Percentiles rank a stretch among this genome's conserved stretches.
Evolutionary conservation across 1,140 invertebrate genomes (phyloP).

Genomic region (Arion vulgaris): DNA sequence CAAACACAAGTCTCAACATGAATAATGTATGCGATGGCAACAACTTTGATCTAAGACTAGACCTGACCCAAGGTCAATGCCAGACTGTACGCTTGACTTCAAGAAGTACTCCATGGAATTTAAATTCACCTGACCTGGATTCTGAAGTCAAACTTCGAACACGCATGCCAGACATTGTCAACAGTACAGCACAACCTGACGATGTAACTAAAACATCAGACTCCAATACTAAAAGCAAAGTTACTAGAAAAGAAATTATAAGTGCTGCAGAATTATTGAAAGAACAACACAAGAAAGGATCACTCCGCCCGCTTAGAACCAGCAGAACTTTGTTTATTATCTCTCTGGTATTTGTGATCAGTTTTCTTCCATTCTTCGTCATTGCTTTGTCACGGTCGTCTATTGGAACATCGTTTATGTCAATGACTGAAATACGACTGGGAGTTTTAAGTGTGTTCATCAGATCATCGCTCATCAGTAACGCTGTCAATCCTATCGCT

Average conservation of each 20-base stretch:
- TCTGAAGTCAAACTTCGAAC: neutral
- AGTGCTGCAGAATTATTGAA: slow-evolving; percentile 24
- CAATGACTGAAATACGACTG: slow-evolving; percentile 31
- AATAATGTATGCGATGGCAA: neutral
- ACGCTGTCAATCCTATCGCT: slow-evolving; percentile 58
- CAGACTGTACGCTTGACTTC: no score
- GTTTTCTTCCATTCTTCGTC: slow-evolving; percentile 50
- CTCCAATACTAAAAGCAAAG: neutral
- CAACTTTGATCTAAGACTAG: neutral
- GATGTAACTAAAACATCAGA: neutral
- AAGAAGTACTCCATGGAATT: neutral
- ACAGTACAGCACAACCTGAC: neutral
- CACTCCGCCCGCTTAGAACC: slow-evolving; percentile 34
- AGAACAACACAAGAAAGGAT: slow-evolving; percentile 11
- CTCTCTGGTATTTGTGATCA: slow-evolving; percentile 47
- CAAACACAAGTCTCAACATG: neutral
- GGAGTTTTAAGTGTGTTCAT: slow-evolving; percentile 50
- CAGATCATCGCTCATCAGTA: slow-evolving; percentile 55
- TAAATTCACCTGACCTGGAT: neutral
- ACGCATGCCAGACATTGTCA: neutral
- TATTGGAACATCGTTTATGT: slow-evolving; percentile 18
- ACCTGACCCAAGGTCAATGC: no score
- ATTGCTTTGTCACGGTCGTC: slow-evolving; percentile 34
- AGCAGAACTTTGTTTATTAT: slow-evolving; percentile 48
- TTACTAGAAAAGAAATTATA: neutral